Evolutionary conservation across 2,797 vertebrate genomes (phyloP).

Genomic region (Spheniscus humboldti): DNA sequence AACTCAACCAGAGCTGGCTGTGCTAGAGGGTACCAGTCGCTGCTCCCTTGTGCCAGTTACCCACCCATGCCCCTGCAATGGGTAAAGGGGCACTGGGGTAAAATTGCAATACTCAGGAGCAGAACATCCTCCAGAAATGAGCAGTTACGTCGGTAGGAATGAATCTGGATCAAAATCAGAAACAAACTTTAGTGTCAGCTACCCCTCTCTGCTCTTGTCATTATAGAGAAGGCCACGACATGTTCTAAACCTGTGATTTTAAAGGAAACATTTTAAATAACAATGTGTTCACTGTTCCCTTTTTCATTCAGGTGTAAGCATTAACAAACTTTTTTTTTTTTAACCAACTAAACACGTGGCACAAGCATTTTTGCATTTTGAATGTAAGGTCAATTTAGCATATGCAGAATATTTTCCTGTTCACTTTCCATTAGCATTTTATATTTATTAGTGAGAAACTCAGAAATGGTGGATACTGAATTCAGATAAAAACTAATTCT

Average conservation of each 20-base stretch:
- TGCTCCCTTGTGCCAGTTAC: background rate
- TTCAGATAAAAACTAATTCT: background rate
- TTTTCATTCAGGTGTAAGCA: background rate
- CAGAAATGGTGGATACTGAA: background rate
- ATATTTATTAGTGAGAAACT: background rate
- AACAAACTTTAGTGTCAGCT: background rate
- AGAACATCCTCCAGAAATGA: background rate
- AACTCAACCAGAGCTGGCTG: background rate
- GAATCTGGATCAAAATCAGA: background rate
- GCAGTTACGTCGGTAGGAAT: background rate
- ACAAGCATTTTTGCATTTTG: background rate
- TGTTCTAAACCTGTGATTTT: background rate
- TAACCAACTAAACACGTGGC: background rate
- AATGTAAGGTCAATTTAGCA: background rate
- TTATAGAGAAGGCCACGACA: rapidly evolving
- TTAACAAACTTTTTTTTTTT: background rate
- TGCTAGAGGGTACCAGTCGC: background rate
- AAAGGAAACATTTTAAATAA: background rate
- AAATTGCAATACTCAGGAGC: background rate
- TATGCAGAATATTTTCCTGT: background rate
- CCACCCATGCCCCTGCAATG: rapidly evolving
- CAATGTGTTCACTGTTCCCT: background rate
- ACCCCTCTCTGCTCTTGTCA: background rate
- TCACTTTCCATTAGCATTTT: background rate
- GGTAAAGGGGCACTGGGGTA: background rate